Evolutionary conservation across 2,113 vertebrate genomes (phyloP), one percentile per base, ranked within the genome.

Genomic region (Ceratotherium simum): DNA sequence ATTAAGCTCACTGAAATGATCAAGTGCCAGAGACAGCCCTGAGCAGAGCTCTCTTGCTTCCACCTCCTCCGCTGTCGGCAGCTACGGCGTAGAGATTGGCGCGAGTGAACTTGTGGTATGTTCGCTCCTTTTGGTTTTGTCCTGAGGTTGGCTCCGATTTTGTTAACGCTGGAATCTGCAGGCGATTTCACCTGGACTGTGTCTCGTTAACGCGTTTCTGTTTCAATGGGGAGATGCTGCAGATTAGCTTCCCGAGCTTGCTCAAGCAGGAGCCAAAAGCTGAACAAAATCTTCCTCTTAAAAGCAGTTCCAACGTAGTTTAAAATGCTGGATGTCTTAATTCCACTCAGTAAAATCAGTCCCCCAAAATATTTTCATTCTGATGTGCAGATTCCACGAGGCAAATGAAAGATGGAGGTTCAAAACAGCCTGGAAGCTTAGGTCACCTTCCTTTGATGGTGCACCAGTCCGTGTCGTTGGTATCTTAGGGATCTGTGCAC

Each of bases 241-340:
- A 65, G 36, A 62, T 36, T 64, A 5, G 8, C 33, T 81, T 92
- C 76, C 67, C 67, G 5, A 90, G 51, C 16, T 92, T 72, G 12
- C 33, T 86, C 75, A 84, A 87, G 72, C 16, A 36, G 33, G 21
- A 90, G 48, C 46, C 64, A 65, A 89, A 92, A 91, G 56, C 36
- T 54, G 27, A 95, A 65, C 75, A 69, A 97, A 94, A 72, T 87
- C 39, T 90, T 95, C 83, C 60, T 62, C 62, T 72, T 82, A 46
- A 87, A 95, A 95, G 51, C 54, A 90, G 85, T 82, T 81, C 67
- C 82, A 64, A 80, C 6, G 3, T 84, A 81, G 67, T 70, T 92
- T 64, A 11, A 87, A 92, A 94, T 72, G 29, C n/a, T 73, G 23
- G 8, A 10, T 90, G 29, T 73, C 78, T 58, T 56, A 20, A 91